phyloP scores from a whole-genome alignment of 2,113 vertebrate species.

The Phaetusa simplex region DNA sequence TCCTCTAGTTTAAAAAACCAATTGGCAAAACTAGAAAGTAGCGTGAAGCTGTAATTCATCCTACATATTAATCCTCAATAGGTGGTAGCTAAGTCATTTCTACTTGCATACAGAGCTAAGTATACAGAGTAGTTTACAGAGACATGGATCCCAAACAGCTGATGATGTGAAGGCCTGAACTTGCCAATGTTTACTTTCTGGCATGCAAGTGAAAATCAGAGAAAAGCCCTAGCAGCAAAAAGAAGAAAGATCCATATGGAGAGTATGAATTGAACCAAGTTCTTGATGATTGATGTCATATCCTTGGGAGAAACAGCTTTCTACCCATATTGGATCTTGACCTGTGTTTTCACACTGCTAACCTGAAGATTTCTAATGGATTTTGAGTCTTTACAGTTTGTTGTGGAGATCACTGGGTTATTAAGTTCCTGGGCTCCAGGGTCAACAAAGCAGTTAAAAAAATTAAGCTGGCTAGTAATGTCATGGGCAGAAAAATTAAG shows the following conservation, averaged over 20 bases:
- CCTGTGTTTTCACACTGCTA: background rate
- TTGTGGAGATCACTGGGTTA: background rate
- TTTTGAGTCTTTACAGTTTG: background rate
- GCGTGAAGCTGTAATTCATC: background rate
- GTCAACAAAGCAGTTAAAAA: background rate
- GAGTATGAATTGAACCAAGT: background rate
- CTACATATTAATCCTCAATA: background rate
- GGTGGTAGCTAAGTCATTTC: background rate
- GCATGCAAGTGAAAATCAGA: background rate
- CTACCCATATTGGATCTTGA: background rate
- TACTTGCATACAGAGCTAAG: background rate
- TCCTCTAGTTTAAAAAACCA: background rate
- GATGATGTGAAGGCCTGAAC: background rate
- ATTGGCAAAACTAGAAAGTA: background rate
- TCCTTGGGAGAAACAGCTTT: background rate
- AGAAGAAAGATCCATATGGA: background rate
- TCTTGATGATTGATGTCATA: background rate
- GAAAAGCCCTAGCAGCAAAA: background rate
- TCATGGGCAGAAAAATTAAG: background rate
- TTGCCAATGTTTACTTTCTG: background rate
- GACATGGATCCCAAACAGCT: background rate
- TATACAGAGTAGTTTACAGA: background rate
- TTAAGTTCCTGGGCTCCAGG: background rate
- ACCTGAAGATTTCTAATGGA: background rate
- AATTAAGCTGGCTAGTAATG: background rate